Conservation (phyloP, 2,797 vertebrate genomes). For the Hirundo rustica region DNA sequence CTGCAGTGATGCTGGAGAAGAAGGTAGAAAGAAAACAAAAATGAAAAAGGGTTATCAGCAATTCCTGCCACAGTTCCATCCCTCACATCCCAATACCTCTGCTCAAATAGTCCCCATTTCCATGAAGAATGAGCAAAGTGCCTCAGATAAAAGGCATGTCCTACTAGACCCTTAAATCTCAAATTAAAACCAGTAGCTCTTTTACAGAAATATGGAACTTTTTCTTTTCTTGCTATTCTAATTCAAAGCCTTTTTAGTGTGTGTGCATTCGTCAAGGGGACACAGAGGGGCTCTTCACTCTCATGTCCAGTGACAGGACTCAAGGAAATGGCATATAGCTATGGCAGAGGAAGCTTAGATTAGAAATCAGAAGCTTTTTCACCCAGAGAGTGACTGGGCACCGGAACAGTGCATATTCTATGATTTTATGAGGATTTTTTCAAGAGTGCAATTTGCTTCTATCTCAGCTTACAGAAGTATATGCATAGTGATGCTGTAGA, state of each 20-base stretch:
- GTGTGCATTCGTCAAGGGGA: accelerated
- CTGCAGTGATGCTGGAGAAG: background rate
- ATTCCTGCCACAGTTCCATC: background rate
- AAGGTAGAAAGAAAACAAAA: background rate
- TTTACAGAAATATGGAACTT: background rate
- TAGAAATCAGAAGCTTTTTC: background rate
- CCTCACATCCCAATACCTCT: too few species aligned
- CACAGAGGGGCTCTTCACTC: background rate
- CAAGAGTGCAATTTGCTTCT: background rate
- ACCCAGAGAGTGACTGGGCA: background rate
- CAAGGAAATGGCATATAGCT: background rate
- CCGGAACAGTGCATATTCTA: background rate
- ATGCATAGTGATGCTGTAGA: background rate
- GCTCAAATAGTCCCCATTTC: background rate
- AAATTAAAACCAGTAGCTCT: background rate
- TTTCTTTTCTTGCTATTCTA: background rate
- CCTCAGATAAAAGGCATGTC: background rate
- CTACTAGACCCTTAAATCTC: background rate
- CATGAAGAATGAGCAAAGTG: background rate
- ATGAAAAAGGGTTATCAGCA: background rate
- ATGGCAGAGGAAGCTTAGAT: background rate
- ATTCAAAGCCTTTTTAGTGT: background rate
- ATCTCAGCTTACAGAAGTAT: background rate
- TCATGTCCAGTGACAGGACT: background rate
- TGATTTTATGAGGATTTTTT: background rate